Evolutionary conservation across 2,797 vertebrate genomes (phyloP), one percentile per base, ranked within the genome.

Genomic region (Takifugu ocellatus): DNA sequence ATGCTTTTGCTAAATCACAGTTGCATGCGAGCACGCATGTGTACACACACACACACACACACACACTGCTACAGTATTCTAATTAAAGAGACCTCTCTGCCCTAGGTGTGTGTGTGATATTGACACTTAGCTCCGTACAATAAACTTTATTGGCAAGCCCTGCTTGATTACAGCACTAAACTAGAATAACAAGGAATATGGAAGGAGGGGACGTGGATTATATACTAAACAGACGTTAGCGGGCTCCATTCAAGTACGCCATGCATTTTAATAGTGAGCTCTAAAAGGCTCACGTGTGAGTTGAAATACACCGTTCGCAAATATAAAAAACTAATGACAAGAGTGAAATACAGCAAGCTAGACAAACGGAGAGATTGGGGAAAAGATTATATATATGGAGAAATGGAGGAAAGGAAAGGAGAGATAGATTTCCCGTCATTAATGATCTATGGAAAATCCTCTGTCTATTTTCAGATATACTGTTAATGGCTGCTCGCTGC

Each of bases 91-190:
- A 93, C 94, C 93, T 87, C 83, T 84, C 88, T 91, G 92, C 94
- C 94, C 88, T 51, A 93, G 92, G 93, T 93, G 92, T 94, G 92
- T 92, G 92, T 90, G 90, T 92, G 93, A 94, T 97, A 99, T 97
- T 95, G 96, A 99, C 96, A 97, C 93, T 94, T 93, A 91, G 94
- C 93, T 93, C 90, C 92, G 87, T 93, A 97, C 96, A 94, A 97
- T 96, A 98, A 97, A 98, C 95, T 97, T 96, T 96, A 98, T 97
- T 96, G 95, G 97, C 95, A 97, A 95, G 92, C 92, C 92, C 93
- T 93, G 94, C 93, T 94, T 96, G 95, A 96, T 94, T 91, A 93
- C 83, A 90, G 91, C 85, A 94, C 95, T 96, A 93, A 91, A 92
- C 87, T 91, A 93, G 94, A 98, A 97, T 97, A 97, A 96, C 94